Conservation (phyloP, 2,797 vertebrate species). For the Cercopithecus petaurista region DNA sequence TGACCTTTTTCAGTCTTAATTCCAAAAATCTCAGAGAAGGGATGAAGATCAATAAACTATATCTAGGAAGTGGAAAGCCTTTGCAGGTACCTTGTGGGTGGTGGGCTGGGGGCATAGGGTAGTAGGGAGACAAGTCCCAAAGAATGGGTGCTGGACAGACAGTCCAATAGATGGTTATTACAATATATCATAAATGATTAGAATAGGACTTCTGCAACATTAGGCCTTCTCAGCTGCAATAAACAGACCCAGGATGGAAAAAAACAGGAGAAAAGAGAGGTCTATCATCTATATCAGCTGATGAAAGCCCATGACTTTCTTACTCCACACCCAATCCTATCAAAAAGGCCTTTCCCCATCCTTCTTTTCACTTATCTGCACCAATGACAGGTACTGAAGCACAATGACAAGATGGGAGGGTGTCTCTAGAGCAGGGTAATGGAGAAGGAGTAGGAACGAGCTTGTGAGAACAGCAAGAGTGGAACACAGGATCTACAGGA, state of each 20-base stretch:
- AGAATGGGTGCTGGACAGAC: background rate
- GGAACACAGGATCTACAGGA: background rate
- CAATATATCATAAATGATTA: background rate
- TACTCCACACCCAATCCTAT: background rate
- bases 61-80: background rate
- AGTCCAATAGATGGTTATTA: background rate
- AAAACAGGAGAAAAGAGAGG: background rate
- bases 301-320: background rate
- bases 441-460: background rate
- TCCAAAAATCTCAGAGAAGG: background rate
- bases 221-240: background rate
- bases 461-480: background rate
- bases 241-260: background rate
- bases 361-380: background rate
- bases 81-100: background rate
- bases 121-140: background rate
- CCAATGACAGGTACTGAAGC: background rate
- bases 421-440: background rate
- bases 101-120: background rate
- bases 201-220: background rate
- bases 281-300: background rate
- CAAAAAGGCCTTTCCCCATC: background rate
- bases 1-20: conserved; percentile 17
- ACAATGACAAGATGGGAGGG: background rate
- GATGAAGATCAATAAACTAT: background rate